These are phyloP conservation scores for Morelia viridis DNA, from an alignment of 2,797 vertebrate species.

Conservation along the genomic window DNA sequence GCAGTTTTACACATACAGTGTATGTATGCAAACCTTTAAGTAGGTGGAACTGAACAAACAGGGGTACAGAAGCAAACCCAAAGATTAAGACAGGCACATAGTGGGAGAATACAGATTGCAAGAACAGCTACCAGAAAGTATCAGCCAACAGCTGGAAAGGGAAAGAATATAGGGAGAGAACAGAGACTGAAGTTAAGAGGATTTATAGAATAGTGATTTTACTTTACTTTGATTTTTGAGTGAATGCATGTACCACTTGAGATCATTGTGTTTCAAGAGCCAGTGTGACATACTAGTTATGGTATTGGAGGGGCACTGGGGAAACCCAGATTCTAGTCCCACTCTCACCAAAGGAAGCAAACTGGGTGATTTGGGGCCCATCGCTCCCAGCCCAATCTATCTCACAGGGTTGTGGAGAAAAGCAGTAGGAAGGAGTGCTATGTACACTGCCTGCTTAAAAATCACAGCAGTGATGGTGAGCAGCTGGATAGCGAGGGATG, in stretches of 20 bases:
- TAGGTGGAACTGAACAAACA: neutral
- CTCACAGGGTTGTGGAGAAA: neutral
- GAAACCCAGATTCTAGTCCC: no score
- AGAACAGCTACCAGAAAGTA: neutral
- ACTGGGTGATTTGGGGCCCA: no score
- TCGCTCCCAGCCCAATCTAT: neutral
- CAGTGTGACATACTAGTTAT: neutral
- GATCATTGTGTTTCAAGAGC: neutral
- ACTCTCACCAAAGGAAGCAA: no score
- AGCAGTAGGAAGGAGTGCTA: no score
- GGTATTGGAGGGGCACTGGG: no score
- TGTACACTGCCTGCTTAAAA: neutral
- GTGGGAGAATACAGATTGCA: neutral
- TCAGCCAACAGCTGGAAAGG: neutral
- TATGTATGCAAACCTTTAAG: no score
- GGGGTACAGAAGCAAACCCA: neutral
- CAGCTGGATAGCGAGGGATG: neutral
- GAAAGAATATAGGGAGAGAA: neutral
- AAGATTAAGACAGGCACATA: neutral
- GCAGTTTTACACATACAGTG: neutral
- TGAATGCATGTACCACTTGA: neutral
- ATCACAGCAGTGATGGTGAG: neutral
- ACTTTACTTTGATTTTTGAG: neutral
- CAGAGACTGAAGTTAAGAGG: neutral
- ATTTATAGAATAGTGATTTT: neutral